Evolutionary conservation across 2,888 invertebrate species (phyloP).

Genomic region (Pelosia muscerda): DNA sequence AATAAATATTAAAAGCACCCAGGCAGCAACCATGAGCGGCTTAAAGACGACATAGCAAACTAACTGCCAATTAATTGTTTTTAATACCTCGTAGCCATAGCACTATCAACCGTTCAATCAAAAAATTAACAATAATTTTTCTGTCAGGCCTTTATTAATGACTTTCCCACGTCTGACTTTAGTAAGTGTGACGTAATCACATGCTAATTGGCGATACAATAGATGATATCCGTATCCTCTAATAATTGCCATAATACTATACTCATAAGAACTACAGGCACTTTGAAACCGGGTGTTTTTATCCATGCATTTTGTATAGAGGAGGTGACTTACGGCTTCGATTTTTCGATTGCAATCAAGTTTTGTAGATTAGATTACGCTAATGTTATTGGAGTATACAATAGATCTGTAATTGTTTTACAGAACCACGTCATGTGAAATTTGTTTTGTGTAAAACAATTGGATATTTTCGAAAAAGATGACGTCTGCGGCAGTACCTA

Average conservation of each 20-base stretch:
- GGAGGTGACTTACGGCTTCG: slow-evolving; percentile 32
- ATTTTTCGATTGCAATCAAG: slow-evolving; percentile 70
- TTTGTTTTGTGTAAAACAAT: slow-evolving; percentile 43
- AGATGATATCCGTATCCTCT: slow-evolving; percentile 65
- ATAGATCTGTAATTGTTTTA: slow-evolving; percentile 69
- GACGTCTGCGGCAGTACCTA: neutral
- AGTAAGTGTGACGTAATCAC: slow-evolving; percentile 57
- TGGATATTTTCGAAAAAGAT: slow-evolving; percentile 33
- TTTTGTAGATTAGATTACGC: slow-evolving; percentile 59
- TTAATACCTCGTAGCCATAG: neutral
- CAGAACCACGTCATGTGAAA: slow-evolving; percentile 58
- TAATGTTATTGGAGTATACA: slow-evolving; percentile 56
- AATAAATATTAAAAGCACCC: neutral
- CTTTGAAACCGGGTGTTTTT: slow-evolving; percentile 69
- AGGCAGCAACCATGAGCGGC: neutral
- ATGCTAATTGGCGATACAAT: slow-evolving; percentile 74
- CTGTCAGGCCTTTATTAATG: slow-evolving; percentile 21
- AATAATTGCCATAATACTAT: slow-evolving; percentile 81
- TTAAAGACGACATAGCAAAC: neutral
- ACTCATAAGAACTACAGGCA: slow-evolving; percentile 78
- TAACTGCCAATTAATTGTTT: slow-evolving; percentile 2
- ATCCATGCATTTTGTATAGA: slow-evolving; percentile 62
- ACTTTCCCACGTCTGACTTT: slow-evolving; percentile 58
- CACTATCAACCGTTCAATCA: slow-evolving; percentile 16
- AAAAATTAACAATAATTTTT: slow-evolving; percentile 13